Conservation (phyloP, 2,113 vertebrate species). For the Herpetotheres cachinnans region DNA sequence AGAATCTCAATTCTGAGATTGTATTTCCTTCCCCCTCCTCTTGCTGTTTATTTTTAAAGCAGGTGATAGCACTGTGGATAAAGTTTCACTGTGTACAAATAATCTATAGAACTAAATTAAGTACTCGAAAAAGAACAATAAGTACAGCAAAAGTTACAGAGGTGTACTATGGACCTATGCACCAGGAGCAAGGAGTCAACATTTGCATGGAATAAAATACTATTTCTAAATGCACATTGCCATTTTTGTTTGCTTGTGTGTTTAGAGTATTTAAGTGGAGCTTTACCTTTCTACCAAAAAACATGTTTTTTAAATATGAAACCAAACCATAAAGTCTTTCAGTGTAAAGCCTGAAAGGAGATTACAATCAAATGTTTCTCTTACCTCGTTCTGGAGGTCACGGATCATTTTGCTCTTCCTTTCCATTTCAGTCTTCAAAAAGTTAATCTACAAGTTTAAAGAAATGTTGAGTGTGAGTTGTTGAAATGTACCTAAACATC, state of each 20-base stretch:
- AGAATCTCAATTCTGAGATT: neutral
- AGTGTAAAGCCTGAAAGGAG: neutral
- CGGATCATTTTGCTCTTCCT: constrained; percentile 97
- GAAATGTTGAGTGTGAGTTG: neutral
- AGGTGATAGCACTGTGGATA: neutral
- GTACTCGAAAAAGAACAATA: neutral
- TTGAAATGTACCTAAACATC: neutral
- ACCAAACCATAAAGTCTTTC: neutral
- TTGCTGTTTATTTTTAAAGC: neutral
- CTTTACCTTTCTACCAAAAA: neutral
- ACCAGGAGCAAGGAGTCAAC: neutral
- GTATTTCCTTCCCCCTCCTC: neutral
- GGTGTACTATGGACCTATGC: neutral
- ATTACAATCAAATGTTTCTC: neutral
- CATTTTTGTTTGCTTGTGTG: neutral
- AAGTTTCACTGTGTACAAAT: neutral
- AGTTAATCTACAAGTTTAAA: constrained; percentile 85
- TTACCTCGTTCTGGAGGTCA: constrained; percentile 96
- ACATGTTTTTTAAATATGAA: neutral
- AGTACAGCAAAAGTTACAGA: neutral
- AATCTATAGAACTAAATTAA: neutral
- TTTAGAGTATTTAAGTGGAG: neutral
- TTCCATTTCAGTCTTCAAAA: constrained; percentile 97
- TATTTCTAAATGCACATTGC: neutral
- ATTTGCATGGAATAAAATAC: neutral